These are phyloP conservation scores for Corythaixoides concolor DNA, from an alignment of 2,113 vertebrate genomes.

Conservation along the genomic window DNA sequence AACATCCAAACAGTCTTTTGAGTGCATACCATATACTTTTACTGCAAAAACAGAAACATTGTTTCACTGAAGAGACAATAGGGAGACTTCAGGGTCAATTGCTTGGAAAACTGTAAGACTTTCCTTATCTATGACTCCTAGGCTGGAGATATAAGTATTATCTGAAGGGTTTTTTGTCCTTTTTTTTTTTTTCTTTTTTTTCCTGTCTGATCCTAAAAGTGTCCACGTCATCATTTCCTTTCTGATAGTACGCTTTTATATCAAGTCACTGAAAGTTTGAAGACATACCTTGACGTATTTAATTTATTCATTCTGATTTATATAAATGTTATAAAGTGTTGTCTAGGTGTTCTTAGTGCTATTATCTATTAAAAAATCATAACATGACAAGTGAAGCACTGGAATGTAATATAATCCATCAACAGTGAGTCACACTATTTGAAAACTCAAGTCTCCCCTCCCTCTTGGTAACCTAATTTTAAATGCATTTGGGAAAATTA, in stretches of 20 bases:
- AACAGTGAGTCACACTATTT: neutral
- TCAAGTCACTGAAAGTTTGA: neutral
- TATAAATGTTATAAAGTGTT: neutral
- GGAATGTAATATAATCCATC: neutral
- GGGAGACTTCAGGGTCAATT: neutral
- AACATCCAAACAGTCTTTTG: neutral
- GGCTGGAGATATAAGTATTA: neutral
- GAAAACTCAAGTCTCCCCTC: constrained; percentile 31
- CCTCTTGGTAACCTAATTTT: constrained; percentile 54
- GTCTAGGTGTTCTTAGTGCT: neutral
- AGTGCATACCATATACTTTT: neutral
- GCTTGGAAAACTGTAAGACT: neutral
- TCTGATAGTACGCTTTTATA: neutral
- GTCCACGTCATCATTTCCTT: neutral
- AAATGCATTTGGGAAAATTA: constrained; percentile 52
- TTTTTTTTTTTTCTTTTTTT: neutral
- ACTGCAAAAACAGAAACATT: neutral
- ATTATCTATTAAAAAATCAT: neutral
- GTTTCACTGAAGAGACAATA: neutral
- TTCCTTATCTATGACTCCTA: neutral
- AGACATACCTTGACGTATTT: neutral
- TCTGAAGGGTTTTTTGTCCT: neutral
- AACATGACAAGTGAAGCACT: neutral
- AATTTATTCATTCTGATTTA: neutral
- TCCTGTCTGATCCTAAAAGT: neutral